Evolutionary conservation across 2,888 invertebrate genomes (phyloP).

Genomic region (Neria commutata): DNA sequence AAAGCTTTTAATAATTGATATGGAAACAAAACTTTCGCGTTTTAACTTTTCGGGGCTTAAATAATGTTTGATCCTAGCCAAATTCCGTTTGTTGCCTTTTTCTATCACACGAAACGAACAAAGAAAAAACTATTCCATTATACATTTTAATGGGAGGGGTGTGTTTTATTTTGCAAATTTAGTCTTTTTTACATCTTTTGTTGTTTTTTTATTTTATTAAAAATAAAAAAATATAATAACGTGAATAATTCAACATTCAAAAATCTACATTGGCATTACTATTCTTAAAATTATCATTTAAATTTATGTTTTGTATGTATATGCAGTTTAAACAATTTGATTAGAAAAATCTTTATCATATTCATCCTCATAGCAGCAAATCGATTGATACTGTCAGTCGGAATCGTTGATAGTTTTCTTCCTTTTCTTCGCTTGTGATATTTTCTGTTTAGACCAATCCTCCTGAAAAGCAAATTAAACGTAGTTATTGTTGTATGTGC

Average conservation of each 20-base stretch:
- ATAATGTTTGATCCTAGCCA: too few relatives aligned
- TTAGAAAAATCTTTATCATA: constrained; percentile 43
- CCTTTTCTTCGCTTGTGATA: constrained; percentile 81
- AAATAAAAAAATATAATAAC: constrained; percentile 58
- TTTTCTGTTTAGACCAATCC: constrained; percentile 86
- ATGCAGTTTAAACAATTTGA: constrained; percentile 45
- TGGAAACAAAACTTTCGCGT: background rate
- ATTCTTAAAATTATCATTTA: constrained; percentile 37
- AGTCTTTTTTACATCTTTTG: constrained; percentile 34
- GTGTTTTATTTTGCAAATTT: constrained; percentile 20
- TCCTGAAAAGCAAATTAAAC: constrained; percentile 68
- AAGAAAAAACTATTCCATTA: too few relatives aligned
- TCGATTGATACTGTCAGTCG: constrained; percentile 73
- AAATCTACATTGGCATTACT: constrained; percentile 51
- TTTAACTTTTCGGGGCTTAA: background rate
- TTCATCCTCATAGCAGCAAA: constrained; percentile 43
- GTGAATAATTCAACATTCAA: constrained; percentile 55
- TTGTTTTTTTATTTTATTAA: constrained; percentile 52
- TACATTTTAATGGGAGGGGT: too few relatives aligned
- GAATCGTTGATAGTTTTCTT: constrained; percentile 90
- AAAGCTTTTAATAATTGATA: too few relatives aligned
- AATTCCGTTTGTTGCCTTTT: background rate
- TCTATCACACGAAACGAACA: background rate
- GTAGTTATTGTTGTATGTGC: background rate
- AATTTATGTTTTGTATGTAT: constrained; percentile 33